A percentile compares a stretch with the other conserved stretches of the same genome.
Conservation (phyloP, 2,797 vertebrate genomes). For the Bufotes viridis region DNA sequence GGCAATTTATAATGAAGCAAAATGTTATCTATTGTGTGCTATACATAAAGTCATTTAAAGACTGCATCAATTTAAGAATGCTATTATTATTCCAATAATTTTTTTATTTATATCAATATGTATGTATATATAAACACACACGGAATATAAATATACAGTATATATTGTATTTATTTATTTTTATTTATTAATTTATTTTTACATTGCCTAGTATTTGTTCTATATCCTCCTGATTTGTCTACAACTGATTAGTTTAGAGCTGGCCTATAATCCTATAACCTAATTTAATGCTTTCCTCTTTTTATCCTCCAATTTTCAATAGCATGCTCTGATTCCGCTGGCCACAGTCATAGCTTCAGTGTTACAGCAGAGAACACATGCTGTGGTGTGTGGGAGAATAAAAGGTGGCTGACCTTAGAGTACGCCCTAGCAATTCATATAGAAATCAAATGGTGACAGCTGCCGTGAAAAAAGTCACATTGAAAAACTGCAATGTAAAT, state of each 20-base stretch:
- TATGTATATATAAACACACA: too few relatives aligned
- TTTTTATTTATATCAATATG: too few relatives aligned
- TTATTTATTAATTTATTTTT: neutral
- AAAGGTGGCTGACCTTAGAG: conserved; percentile 73
- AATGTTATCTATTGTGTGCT: neutral
- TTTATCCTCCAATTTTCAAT: conserved; percentile 34
- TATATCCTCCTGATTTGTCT: neutral
- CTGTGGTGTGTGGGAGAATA: conserved; percentile 75
- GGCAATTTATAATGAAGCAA: neutral
- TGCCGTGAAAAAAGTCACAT: conserved; percentile 64
- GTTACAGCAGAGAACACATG: conserved; percentile 65
- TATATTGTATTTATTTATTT: neutral
- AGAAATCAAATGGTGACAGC: conserved; percentile 72
- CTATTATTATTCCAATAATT: too few relatives aligned
- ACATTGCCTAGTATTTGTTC: neutral
- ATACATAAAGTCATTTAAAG: neutral
- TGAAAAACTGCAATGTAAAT: conserved; percentile 57
- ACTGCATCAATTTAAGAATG: too few relatives aligned
- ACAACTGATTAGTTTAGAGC: neutral
- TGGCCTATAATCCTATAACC: conserved; percentile 39
- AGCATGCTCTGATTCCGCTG: conserved; percentile 40
- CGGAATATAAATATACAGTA: neutral
- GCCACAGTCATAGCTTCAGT: conserved; percentile 19
- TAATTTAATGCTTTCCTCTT: conserved; percentile 35
- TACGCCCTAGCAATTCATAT: conserved; percentile 61